phyloP scores from a whole-genome alignment of 2,888 invertebrate genomes.

The Cenopis cana region DNA sequence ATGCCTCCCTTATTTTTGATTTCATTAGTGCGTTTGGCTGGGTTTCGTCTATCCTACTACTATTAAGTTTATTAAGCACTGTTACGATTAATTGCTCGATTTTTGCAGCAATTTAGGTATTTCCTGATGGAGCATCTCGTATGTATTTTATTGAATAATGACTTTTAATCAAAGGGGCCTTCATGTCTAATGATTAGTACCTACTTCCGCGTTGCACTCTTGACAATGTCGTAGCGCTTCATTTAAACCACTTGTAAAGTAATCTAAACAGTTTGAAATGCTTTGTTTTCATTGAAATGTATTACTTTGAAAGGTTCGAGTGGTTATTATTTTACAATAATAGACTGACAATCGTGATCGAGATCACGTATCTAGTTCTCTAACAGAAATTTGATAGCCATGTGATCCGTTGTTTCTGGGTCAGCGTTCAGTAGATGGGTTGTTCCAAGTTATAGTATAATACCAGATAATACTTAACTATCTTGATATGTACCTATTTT shows the following conservation, averaged over 20 bases:
- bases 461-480: slow-evolving; percentile 6
- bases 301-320: slow-evolving; percentile 52
- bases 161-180: slow-evolving; percentile 38
- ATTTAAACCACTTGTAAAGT: slow-evolving; percentile 38
- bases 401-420: slow-evolving; percentile 66
- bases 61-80: background rate
- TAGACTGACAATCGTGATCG: slow-evolving; percentile 60
- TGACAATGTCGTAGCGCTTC: slow-evolving; percentile 28
- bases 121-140: background rate
- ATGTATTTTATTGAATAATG: slow-evolving; percentile 11
- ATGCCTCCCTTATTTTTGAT: slow-evolving; percentile 7
- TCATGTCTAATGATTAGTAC: slow-evolving; percentile 27
- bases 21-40: slow-evolving; percentile 5
- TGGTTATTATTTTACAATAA: slow-evolving; percentile 66
- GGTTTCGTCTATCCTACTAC: background rate
- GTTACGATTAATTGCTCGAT: background rate
- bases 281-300: slow-evolving; percentile 48
- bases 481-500: background rate
- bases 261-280: slow-evolving; percentile 43
- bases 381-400: slow-evolving; percentile 72
- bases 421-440: slow-evolving; percentile 52
- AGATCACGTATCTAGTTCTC: slow-evolving; percentile 63
- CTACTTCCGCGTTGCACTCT: slow-evolving; percentile 36
- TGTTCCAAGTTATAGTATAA: slow-evolving; percentile 30
- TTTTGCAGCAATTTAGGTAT: background rate